phyloP scores from a whole-genome alignment of 1,140 invertebrate genomes.

The Hylaeus volcanicus region DNA sequence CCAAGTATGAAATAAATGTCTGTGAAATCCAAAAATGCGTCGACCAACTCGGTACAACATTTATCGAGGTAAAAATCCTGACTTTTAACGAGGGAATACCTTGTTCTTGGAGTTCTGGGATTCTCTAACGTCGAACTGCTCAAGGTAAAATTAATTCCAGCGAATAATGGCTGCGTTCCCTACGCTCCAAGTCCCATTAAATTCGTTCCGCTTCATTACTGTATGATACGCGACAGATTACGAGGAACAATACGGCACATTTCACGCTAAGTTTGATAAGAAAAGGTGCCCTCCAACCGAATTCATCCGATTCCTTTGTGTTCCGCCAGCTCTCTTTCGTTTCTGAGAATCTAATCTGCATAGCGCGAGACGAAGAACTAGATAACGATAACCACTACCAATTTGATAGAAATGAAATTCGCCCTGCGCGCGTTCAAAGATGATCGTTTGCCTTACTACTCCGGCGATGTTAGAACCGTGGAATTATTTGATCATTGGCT shows the following conservation, averaged over 20 bases:
- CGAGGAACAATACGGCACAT: constrained; percentile 20
- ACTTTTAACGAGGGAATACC: background rate
- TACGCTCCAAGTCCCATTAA: background rate
- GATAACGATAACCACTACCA: background rate
- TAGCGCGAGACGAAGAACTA: background rate
- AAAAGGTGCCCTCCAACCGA: background rate
- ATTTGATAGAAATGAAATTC: constrained; percentile 17
- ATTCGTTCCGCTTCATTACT: constrained; percentile 30
- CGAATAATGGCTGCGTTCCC: constrained; percentile 13
- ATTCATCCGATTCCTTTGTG: background rate
- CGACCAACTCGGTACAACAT: too few relatives aligned
- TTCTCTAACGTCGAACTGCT: background rate
- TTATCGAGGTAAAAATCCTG: too few relatives aligned
- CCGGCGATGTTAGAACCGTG: too few relatives aligned
- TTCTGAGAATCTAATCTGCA: constrained; percentile 10
- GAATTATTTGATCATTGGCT: too few relatives aligned
- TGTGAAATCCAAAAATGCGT: too few relatives aligned
- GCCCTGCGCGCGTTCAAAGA: background rate
- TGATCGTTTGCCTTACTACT: background rate
- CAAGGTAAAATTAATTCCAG: constrained; percentile 5
- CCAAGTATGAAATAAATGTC: too few relatives aligned
- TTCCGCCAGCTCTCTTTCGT: constrained; percentile 2
- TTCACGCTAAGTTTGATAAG: constrained; percentile 12
- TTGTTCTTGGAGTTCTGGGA: too few relatives aligned
- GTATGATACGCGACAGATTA: constrained; percentile 24